Evolutionary conservation across 2,888 invertebrate genomes (phyloP).

Genomic region (Lomographa bimaculata): DNA sequence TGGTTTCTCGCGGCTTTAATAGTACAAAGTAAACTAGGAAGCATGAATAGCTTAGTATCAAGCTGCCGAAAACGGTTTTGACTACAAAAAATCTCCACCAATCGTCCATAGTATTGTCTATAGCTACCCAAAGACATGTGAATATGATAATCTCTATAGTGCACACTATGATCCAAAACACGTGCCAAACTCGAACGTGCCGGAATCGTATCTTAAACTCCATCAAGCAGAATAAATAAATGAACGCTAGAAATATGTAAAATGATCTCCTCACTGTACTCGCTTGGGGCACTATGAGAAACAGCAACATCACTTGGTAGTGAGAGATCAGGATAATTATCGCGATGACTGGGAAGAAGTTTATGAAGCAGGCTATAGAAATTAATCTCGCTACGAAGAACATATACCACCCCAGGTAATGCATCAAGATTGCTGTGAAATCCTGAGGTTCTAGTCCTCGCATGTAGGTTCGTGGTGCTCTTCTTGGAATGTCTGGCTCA

Average conservation of each 20-base stretch:
- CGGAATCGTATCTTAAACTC: constrained; percentile 92
- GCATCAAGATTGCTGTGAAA: constrained; percentile 86
- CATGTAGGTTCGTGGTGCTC: constrained; percentile 76
- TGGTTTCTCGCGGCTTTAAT: constrained; percentile 85
- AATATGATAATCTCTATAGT: constrained; percentile 87
- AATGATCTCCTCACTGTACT: constrained; percentile 81
- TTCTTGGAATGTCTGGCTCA: constrained; percentile 66
- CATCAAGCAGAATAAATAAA: constrained; percentile 90
- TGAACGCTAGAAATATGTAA: constrained; percentile 88
- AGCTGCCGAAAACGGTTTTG: constrained; percentile 84
- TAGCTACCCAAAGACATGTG: constrained; percentile 86
- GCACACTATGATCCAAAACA: constrained; percentile 86
- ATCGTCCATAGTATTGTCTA: constrained; percentile 78
- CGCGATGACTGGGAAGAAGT: constrained; percentile 85
- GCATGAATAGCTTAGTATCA: constrained; percentile 83
- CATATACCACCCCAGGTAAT: constrained; percentile 90
- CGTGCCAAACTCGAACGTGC: constrained; percentile 87
- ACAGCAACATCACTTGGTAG: constrained; percentile 85
- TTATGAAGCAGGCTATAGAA: constrained; percentile 87
- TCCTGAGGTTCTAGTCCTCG: constrained; percentile 90
- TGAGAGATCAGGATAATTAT: constrained; percentile 85
- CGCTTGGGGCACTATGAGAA: constrained; percentile 86
- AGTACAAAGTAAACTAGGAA: constrained; percentile 86
- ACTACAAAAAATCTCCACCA: constrained; percentile 89
- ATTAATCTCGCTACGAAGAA: constrained; percentile 89